A percentile compares a stretch with the other conserved stretches of the same genome.
Conservation (phyloP, 2,797 vertebrate genomes). For the Spinus olivaceus region DNA sequence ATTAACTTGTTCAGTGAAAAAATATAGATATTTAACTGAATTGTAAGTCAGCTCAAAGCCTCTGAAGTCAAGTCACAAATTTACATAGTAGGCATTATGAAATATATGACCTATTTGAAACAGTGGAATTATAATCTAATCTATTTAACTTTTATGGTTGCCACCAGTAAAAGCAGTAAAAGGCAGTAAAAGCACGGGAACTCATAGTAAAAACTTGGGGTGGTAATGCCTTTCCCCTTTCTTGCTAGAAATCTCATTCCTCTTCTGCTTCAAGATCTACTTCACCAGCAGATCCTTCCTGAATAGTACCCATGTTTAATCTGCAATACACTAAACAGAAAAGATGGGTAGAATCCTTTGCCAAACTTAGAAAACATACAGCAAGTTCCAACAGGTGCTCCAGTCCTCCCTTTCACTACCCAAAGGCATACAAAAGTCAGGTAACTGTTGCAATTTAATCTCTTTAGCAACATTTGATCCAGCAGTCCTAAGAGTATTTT, state of each 20-base stretch:
- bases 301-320: not conserved
- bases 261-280: not conserved
- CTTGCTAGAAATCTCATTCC: not conserved
- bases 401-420: not conserved
- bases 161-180: not conserved
- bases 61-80: not conserved
- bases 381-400: slow-evolving; percentile 23
- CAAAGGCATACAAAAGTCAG: not conserved
- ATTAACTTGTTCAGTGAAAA: not conserved
- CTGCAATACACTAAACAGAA: not conserved
- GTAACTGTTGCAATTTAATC: not conserved
- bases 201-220: not conserved
- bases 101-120: not conserved
- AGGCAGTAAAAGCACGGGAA: not conserved
- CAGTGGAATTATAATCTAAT: not conserved
- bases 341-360: not conserved
- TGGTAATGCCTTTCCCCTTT: not conserved
- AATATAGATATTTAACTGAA: not conserved
- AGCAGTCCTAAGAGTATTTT: not conserved
- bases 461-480: not conserved
- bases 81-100: not conserved
- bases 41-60: not conserved
- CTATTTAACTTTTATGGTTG: not conserved
- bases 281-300: not conserved
- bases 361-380: not conserved